Evolutionary conservation across 2,888 invertebrate species (phyloP).

Genomic region (Sminthurinus aureus): DNA sequence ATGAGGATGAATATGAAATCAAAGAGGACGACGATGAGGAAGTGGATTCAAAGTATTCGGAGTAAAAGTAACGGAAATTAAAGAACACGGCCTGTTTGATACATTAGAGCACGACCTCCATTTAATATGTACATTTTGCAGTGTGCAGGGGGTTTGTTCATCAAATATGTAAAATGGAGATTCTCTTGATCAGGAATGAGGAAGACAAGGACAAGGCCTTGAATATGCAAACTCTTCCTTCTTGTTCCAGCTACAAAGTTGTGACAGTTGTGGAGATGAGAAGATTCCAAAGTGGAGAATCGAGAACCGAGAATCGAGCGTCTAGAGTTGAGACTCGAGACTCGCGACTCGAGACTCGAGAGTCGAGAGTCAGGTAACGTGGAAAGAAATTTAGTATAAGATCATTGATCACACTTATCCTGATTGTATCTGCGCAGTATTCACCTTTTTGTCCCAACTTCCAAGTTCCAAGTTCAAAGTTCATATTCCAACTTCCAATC

Average conservation of each 20-base stretch:
- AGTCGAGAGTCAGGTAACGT: neutral
- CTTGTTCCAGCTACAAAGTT: too few relatives aligned
- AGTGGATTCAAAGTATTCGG: too few relatives aligned
- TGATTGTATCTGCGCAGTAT: neutral
- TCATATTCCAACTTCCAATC: too few relatives aligned
- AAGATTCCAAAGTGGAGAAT: neutral
- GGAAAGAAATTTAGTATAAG: neutral
- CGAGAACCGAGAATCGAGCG: neutral
- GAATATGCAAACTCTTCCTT: too few relatives aligned
- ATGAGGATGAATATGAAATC: too few relatives aligned
- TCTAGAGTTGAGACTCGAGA: too few relatives aligned
- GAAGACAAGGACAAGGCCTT: neutral
- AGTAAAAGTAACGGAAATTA: constrained; percentile 23
- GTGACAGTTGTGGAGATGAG: neutral
- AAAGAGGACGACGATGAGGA: neutral
- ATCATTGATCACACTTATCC: neutral
- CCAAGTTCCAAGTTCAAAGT: neutral
- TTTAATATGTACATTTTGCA: neutral
- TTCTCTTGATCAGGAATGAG: too few relatives aligned
- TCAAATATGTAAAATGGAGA: too few relatives aligned
- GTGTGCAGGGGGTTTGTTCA: too few relatives aligned
- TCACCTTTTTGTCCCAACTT: neutral
- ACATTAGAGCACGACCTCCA: neutral
- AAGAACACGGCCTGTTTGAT: constrained; percentile 8
- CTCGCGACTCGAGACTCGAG: too few relatives aligned